Evolutionary conservation across 2,888 invertebrate species (phyloP).

Genomic region (Tipula vernalis): DNA sequence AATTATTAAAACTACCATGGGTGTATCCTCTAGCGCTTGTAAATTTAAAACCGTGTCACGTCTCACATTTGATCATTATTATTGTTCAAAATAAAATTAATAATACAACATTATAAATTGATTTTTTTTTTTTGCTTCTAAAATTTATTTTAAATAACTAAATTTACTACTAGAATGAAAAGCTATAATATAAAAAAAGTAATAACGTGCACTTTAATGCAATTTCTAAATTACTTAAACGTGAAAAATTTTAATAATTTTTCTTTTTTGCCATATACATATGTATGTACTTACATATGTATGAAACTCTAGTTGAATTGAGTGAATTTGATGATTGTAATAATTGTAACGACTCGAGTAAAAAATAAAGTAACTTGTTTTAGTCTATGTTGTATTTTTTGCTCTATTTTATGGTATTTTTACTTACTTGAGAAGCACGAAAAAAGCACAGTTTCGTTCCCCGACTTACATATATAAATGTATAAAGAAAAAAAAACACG

Average conservation of each 20-base stretch:
- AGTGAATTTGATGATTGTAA: slow-evolving; percentile 8
- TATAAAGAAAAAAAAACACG: background rate
- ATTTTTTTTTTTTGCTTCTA: background rate
- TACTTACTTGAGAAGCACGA: background rate
- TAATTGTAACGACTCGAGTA: slow-evolving; percentile 5
- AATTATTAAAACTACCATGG: background rate
- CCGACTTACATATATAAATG: background rate
- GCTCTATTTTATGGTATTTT: background rate
- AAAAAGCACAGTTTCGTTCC: background rate
- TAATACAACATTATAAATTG: background rate
- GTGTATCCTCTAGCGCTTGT: background rate
- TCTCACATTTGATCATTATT: background rate
- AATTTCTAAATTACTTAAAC: slow-evolving; percentile 6
- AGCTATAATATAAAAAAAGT: background rate
- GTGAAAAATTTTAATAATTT: slow-evolving; percentile 6
- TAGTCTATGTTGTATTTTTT: background rate
- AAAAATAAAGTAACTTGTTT: background rate
- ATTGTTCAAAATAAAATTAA: background rate
- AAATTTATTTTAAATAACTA: background rate
- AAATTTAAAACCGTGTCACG: background rate
- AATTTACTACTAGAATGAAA: background rate
- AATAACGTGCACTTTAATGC: background rate
- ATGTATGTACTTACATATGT: background rate
- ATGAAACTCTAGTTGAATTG: slow-evolving; percentile 4
- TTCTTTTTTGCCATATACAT: background rate